A percentile compares a stretch with the other conserved stretches of the same genome.
These are phyloP conservation scores for Drosophila oshimai DNA, from an alignment of 1,140 invertebrate species.

Conservation along the genomic window DNA sequence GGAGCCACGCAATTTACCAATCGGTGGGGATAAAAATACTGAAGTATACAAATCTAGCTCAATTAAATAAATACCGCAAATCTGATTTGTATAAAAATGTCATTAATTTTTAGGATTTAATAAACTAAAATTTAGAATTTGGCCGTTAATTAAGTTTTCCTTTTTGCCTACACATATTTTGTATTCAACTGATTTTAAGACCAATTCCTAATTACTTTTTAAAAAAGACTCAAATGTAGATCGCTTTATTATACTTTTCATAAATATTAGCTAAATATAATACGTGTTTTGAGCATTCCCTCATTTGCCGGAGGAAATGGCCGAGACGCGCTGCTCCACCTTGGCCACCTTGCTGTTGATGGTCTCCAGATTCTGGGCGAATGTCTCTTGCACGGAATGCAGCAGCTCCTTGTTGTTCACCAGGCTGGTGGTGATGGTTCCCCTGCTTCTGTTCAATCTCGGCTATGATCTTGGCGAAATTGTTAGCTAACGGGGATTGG, in stretches of 20 bases:
- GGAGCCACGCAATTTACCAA: neutral
- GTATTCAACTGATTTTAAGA: neutral
- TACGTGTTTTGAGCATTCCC: neutral
- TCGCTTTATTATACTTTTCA: slow-evolving; percentile 25
- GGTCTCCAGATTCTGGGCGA: slow-evolving; percentile 89
- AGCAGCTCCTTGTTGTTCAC: slow-evolving; percentile 90
- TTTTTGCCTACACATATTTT: too few relatives aligned
- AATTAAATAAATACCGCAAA: neutral
- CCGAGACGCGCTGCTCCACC: slow-evolving; percentile 88
- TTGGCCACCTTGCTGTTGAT: slow-evolving; percentile 90
- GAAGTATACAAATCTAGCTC: neutral
- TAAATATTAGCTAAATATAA: slow-evolving; percentile 24
- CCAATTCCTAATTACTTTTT: neutral
- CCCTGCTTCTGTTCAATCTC: slow-evolving; percentile 92
- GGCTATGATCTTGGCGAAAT: slow-evolving; percentile 92
- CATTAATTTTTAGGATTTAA: neutral
- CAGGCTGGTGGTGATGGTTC: slow-evolving; percentile 88
- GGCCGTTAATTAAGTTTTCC: too few relatives aligned
- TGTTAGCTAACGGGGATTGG: slow-evolving; percentile 86
- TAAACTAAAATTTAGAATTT: too few relatives aligned
- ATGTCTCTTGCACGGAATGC: slow-evolving; percentile 91
- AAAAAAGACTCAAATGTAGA: slow-evolving; percentile 23
- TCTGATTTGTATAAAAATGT: neutral
- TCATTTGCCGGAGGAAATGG: slow-evolving; percentile 70
- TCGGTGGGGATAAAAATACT: neutral